These are phyloP conservation scores for Sialia sialis DNA, from an alignment of 2,113 vertebrate species.

Conservation along the genomic window DNA sequence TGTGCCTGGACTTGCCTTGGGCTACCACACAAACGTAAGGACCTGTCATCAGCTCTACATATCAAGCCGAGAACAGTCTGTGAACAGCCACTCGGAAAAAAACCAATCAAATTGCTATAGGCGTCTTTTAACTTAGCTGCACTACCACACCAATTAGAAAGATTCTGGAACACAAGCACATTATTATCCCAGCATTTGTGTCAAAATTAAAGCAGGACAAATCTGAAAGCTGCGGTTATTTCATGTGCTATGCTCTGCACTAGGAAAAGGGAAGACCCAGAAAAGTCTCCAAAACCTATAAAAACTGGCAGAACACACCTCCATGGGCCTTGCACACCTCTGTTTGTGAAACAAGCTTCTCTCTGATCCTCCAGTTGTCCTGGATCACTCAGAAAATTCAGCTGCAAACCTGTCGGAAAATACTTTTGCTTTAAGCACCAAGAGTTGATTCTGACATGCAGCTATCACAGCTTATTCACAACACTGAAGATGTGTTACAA, in stretches of 20 bases:
- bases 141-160: not conserved
- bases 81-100: not conserved
- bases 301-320: not conserved
- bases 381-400: not conserved
- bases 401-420: not conserved
- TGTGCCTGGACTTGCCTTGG: not conserved
- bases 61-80: fast-evolving
- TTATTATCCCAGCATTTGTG: not conserved
- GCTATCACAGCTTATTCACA: not conserved
- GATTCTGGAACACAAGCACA: not conserved
- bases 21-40: not conserved
- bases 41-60: not conserved
- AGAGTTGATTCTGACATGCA: not conserved
- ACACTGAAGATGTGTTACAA: not conserved
- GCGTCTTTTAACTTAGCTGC: not conserved
- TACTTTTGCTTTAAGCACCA: not conserved
- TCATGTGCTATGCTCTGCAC: not conserved
- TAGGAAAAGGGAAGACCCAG: not conserved
- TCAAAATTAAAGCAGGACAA: not conserved
- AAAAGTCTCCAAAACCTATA: not conserved
- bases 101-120: not conserved
- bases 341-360: not conserved
- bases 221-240: not conserved
- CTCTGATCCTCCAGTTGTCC: not conserved
- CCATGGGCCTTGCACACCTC: not conserved